Conservation (phyloP, 2,888 invertebrate species). For the Masnerella sp. region DNA sequence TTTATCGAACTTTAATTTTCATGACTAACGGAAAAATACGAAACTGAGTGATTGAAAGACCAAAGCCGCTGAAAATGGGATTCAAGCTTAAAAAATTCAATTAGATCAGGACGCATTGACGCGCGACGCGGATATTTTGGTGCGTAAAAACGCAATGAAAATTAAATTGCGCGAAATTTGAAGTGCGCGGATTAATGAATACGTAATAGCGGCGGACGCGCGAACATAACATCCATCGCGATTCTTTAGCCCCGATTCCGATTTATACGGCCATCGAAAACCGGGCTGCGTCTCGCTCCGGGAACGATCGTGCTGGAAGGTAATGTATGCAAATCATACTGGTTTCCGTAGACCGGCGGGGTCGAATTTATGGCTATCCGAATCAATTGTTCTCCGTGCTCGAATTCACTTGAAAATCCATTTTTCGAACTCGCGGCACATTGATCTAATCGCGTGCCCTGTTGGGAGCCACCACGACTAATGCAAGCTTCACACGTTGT, state of each 20-base stretch:
- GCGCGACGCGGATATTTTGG: constrained; percentile 24
- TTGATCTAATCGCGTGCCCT: constrained; percentile 59
- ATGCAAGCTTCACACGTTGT: constrained; percentile 36
- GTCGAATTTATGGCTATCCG: constrained; percentile 59
- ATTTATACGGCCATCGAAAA: constrained; percentile 46
- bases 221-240: constrained; percentile 43
- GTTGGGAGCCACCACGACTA: constrained; percentile 34
- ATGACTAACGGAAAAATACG: too few relatives aligned
- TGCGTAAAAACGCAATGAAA: constrained; percentile 29
- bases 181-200: constrained; percentile 50
- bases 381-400: constrained; percentile 61
- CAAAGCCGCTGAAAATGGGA: not conserved
- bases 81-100: constrained; percentile 27
- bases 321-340: constrained; percentile 62
- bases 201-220: constrained; percentile 42
- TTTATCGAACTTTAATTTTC: too few relatives aligned
- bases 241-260: constrained; percentile 48
- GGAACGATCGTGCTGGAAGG: constrained; percentile 49
- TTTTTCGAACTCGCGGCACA: constrained; percentile 60
- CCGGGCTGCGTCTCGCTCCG: constrained; percentile 26
- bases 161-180: constrained; percentile 39
- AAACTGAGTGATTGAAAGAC: too few relatives aligned
- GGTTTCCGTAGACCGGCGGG: constrained; percentile 55
- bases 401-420: constrained; percentile 61
- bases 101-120: constrained; percentile 6